These are phyloP conservation scores for Enteromius trimaculatus DNA, from an alignment of 2,797 vertebrate genomes.

Conservation along the genomic window DNA sequence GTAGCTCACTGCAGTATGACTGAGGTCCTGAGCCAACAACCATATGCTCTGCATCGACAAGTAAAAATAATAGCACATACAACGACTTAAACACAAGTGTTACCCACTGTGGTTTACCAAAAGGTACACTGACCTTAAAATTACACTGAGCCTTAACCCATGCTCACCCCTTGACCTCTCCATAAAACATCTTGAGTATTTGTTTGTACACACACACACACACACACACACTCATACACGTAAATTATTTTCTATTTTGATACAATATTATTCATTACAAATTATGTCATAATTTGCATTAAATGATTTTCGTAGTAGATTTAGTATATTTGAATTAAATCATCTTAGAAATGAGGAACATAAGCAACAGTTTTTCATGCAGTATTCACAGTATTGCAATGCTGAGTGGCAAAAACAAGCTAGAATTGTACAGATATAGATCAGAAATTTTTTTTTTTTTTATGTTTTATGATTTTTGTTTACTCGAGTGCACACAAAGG, in stretches of 20 bases:
- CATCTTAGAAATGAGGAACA: background rate
- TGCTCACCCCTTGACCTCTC: background rate
- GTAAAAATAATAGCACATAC: constrained; percentile 7
- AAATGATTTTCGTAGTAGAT: background rate
- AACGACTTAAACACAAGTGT: background rate
- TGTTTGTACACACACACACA: too few species aligned
- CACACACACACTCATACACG: background rate
- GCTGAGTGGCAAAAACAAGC: background rate
- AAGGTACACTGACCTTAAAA: constrained; percentile 11
- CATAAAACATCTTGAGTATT: background rate
- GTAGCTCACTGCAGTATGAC: constrained; percentile 10
- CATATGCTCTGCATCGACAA: constrained; percentile 25
- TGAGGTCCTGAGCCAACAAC: background rate
- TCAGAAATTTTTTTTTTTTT: background rate
- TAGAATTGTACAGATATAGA: background rate
- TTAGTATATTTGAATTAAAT: background rate
- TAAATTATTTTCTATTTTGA: background rate
- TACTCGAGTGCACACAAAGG: background rate
- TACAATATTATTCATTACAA: background rate
- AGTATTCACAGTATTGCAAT: background rate
- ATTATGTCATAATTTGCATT: background rate
- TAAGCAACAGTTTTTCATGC: background rate
- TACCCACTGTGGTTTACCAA: background rate
- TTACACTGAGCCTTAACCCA: background rate
- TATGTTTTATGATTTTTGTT: background rate